Evolutionary conservation across 35 echinoderm and acorn worm species (phyloP).

Genomic region (Diadema setosum): DNA sequence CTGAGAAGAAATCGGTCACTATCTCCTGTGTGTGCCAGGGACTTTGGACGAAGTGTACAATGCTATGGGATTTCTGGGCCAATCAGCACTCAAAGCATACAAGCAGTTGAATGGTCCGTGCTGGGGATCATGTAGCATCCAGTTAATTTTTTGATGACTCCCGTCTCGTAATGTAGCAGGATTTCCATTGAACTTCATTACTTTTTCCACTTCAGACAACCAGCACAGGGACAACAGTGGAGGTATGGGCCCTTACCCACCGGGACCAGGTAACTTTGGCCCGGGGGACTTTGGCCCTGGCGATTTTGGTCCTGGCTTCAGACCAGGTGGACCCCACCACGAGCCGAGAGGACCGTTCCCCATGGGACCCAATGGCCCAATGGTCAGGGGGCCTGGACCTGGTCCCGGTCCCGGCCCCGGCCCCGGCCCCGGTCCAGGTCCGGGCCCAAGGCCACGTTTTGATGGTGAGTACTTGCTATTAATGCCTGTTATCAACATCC

Average conservation of each 20-base stretch:
- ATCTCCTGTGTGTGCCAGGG: no score
- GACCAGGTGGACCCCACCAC: not conserved
- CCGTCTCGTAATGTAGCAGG: not conserved
- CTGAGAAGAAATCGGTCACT: no score
- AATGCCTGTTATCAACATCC: not conserved
- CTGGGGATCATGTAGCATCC: no score
- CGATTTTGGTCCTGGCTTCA: not conserved
- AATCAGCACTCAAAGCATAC: no score
- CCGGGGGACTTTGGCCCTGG: conserved; percentile 1
- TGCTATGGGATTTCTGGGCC: no score
- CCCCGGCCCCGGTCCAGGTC: not conserved
- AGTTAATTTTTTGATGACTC: not conserved
- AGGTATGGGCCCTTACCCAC: not conserved
- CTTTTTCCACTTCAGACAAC: not conserved
- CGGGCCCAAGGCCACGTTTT: conserved; percentile 1
- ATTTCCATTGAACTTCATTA: no score
- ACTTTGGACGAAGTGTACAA: no score
- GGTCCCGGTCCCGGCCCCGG: not conserved
- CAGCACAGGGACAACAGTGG: not conserved
- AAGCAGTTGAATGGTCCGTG: no score
- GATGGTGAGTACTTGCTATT: not conserved
- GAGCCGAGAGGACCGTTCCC: not conserved
- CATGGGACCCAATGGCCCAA: not conserved
- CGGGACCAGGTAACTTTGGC: not conserved
- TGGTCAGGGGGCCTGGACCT: not conserved